These are phyloP conservation scores for Tenualosa ilisha DNA, from an alignment of 2,797 vertebrate genomes.

Conservation along the genomic window DNA sequence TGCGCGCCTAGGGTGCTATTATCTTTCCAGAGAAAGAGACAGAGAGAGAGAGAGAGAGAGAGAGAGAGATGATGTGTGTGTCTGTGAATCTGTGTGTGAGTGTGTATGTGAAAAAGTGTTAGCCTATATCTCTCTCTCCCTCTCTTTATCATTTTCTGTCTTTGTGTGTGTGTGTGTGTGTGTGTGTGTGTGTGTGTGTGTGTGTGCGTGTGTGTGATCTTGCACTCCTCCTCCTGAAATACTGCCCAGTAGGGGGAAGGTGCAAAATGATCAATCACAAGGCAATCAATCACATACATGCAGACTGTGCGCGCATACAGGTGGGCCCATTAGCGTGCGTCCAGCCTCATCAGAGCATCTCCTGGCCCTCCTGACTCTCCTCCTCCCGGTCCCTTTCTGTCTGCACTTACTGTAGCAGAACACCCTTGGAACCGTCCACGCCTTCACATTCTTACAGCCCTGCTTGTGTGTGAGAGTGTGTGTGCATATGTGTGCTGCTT, in stretches of 20 bases:
- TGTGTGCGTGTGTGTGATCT: neutral
- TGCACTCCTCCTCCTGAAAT: neutral
- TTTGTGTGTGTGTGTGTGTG: neutral
- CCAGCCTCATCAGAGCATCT: neutral
- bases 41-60: neutral
- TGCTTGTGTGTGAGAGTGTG: too few species aligned
- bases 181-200: neutral
- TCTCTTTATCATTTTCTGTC: neutral
- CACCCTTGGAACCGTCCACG: neutral
- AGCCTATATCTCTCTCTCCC: neutral
- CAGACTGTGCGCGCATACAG: neutral
- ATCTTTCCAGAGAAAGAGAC: neutral
- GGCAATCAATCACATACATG: neutral
- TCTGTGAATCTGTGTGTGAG: neutral
- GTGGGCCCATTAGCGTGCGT: neutral
- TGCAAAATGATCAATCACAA: neutral
- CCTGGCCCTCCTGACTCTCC: neutral
- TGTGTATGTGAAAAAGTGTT: neutral
- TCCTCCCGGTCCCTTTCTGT: neutral
- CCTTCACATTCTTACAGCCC: neutral
- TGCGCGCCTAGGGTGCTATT: neutral
- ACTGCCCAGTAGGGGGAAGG: neutral
- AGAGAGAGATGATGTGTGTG: neutral
- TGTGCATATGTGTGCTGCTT: too few species aligned
- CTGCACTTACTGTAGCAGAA: neutral